These are phyloP conservation scores for Sipha flava DNA, from an alignment of 1,140 invertebrate species.

Conservation along the genomic window DNA sequence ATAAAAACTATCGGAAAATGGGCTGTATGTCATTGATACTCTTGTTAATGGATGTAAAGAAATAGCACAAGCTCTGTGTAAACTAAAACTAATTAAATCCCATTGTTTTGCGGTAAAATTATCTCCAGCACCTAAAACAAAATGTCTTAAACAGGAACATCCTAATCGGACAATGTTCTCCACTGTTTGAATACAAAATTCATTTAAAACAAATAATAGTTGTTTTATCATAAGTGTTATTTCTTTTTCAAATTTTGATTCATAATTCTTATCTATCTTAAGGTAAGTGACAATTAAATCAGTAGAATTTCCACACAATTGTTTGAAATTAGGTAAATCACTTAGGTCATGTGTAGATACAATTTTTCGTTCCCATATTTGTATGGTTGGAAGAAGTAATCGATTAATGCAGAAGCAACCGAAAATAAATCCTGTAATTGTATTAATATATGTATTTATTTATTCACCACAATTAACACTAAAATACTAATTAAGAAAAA, in stretches of 20 bases:
- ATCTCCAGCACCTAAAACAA: conserved; percentile 73
- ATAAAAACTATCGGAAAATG: conserved; percentile 85
- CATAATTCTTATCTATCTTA: conserved; percentile 34
- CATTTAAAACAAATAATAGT: conserved; percentile 74
- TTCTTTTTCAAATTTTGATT: conserved; percentile 41
- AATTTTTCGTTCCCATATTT: conserved; percentile 73
- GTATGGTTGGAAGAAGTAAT: conserved; percentile 76
- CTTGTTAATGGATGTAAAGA: conserved; percentile 75
- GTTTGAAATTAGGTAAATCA: conserved; percentile 75
- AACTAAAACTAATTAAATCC: conserved; percentile 68
- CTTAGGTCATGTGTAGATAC: conserved; percentile 44
- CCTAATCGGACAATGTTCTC: conserved; percentile 80
- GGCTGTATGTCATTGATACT: conserved; percentile 75
- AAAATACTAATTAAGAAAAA: not conserved
- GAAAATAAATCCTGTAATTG: conserved; percentile 68
- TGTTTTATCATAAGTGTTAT: conserved; percentile 75
- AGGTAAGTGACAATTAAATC: conserved; percentile 66
- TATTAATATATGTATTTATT: too few species aligned
- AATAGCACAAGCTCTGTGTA: conserved; percentile 71
- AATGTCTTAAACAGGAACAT: conserved; percentile 85
- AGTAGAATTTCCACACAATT: conserved; percentile 81
- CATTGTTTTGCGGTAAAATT: conserved; percentile 71
- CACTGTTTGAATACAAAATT: conserved; percentile 80
- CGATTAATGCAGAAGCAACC: conserved; percentile 85
- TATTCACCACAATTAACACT: conserved; percentile 5